Conservation (phyloP, 2,113 vertebrate genomes). For the Etia nguti region DNA sequence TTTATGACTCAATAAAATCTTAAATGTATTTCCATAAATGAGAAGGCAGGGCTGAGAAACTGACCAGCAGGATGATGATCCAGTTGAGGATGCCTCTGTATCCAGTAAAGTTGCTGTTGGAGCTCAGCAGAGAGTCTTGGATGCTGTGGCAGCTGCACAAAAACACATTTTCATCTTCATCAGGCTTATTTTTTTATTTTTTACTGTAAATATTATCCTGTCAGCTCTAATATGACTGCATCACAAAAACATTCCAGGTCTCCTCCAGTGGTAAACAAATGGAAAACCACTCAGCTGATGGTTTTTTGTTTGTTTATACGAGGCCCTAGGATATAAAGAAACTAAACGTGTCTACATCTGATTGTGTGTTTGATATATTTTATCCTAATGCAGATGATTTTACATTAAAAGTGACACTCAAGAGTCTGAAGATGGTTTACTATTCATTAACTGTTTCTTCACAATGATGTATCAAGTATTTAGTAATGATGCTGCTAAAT, state of each 20-base stretch:
- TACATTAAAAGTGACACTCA: neutral
- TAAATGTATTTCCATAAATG: neutral
- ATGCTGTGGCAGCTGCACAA: constrained; percentile 52
- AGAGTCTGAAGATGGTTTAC: neutral
- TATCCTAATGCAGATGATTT: neutral
- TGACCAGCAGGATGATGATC: constrained; percentile 65
- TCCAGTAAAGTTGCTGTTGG: constrained; percentile 59
- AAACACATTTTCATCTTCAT: neutral
- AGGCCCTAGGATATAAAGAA: neutral
- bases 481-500: fast-evolving
- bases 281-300: neutral
- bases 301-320: neutral
- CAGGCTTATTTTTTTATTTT: fast-evolving
- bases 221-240: neutral
- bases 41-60: neutral
- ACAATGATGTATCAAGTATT: fast-evolving
- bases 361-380: neutral
- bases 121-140: constrained; percentile 64
- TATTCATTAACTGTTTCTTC: neutral
- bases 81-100: constrained; percentile 68
- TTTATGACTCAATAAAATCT: neutral
- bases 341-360: neutral
- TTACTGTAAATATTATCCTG: neutral
- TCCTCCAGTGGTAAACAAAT: neutral
- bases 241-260: neutral